Percentiles rank a stretch among this genome's conserved stretches.
phyloP scores from a whole-genome alignment of 2,888 invertebrate species.

The Hedya salicella region DNA sequence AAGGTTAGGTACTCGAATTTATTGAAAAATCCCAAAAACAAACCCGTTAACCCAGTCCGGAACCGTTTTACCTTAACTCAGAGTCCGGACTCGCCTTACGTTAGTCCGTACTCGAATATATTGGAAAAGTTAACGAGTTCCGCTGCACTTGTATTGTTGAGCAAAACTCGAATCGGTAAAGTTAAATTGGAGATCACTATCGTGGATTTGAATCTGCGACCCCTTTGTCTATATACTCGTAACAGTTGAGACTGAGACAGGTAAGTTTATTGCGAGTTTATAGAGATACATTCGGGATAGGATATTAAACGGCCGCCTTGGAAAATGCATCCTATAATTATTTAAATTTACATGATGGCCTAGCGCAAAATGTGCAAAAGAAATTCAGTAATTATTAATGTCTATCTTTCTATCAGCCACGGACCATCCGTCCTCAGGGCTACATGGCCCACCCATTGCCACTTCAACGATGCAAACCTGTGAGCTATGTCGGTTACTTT shows the following conservation, averaged over 20 bases:
- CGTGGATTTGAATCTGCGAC: constrained; percentile 44
- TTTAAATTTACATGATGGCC: neutral
- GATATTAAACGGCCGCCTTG: neutral
- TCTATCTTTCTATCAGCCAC: no score
- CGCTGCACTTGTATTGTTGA: constrained; percentile 44
- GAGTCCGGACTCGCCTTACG: neutral
- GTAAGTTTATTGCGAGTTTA: constrained; percentile 11
- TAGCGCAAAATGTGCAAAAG: no score
- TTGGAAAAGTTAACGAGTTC: constrained; percentile 45
- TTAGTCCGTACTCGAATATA: constrained; percentile 40
- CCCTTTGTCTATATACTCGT: constrained; percentile 38
- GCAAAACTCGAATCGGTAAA: constrained; percentile 46
- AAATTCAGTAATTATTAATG: no score
- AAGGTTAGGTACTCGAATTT: neutral
- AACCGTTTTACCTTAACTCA: constrained; percentile 5
- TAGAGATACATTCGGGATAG: neutral
- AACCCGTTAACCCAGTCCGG: neutral
- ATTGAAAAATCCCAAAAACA: neutral
- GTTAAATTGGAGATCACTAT: constrained; percentile 49
- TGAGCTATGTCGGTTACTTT: no score
- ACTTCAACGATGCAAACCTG: no score
- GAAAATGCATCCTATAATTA: neutral
- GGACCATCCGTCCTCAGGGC: no score
- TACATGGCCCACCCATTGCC: no score
- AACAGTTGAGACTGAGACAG: constrained; percentile 22